Conservation (phyloP, 2,797 vertebrate genomes). For the Urocyon cinereoargenteus region DNA sequence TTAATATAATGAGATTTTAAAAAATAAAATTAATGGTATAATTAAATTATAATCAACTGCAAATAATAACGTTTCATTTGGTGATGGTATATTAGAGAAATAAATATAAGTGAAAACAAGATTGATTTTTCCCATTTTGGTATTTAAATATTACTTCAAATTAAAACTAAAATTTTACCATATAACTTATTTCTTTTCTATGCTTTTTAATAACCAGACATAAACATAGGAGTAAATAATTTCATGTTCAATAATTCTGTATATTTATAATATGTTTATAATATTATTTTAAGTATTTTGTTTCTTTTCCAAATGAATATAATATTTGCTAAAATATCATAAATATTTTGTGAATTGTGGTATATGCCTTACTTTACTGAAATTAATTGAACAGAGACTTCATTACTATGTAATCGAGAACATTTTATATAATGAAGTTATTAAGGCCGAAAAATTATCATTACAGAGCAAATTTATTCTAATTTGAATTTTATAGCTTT, state of each 20-base stretch:
- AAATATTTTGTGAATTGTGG: background rate
- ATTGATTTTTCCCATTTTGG: background rate
- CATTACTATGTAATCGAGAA: background rate
- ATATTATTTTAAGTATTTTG: background rate
- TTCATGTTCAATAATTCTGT: background rate
- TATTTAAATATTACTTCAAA: background rate
- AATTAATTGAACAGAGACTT: background rate
- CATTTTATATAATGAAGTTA: background rate
- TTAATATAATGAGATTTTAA: conserved; percentile 24
- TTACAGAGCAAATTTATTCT: background rate
- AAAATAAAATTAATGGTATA: background rate
- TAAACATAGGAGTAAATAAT: background rate
- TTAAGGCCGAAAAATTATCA: background rate
- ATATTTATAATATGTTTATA: background rate
- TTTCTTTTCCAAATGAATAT: conserved; percentile 20
- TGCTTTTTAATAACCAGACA: background rate
- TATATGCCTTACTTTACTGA: background rate
- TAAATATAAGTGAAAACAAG: background rate
- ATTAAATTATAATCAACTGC: conserved; percentile 4
- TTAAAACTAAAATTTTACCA: conserved; percentile 1
- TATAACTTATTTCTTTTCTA: background rate
- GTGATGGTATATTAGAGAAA: conserved; percentile 11
- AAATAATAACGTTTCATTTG: conserved; percentile 28
- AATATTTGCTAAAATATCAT: background rate
- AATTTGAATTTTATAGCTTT: background rate